Evolutionary conservation across 2,888 invertebrate species (phyloP).

Genomic region (Notocelia uddmanniana): DNA sequence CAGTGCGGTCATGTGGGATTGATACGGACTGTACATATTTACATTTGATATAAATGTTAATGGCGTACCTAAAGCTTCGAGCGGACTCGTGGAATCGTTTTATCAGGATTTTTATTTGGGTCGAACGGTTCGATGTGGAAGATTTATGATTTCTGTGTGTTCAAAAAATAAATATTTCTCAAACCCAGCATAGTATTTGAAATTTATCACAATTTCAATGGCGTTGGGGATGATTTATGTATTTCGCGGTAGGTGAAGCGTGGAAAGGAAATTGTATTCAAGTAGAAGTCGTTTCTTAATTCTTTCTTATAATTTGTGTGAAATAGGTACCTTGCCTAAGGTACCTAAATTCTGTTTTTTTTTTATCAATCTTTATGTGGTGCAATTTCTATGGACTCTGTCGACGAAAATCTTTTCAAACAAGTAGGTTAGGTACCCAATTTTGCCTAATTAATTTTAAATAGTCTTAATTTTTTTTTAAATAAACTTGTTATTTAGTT

Average conservation of each 20-base stretch:
- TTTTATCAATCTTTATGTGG: slow-evolving; percentile 4
- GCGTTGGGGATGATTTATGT: slow-evolving; percentile 18
- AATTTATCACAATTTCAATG: slow-evolving; percentile 22
- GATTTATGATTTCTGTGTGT: slow-evolving; percentile 41
- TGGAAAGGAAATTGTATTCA: slow-evolving; percentile 11
- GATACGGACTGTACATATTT: slow-evolving; percentile 62
- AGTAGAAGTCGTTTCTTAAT: neutral
- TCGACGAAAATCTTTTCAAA: no score
- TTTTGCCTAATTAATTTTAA: no score
- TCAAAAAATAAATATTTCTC: slow-evolving; percentile 34
- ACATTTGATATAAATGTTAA: slow-evolving; percentile 75
- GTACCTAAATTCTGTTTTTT: neutral
- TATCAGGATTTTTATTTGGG: slow-evolving; percentile 57
- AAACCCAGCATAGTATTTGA: slow-evolving; percentile 7
- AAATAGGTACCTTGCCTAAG: no score
- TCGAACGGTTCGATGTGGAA: slow-evolving; percentile 46
- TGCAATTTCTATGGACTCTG: no score
- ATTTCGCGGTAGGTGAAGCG: neutral
- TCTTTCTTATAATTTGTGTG: neutral
- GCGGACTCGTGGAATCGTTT: slow-evolving; percentile 64
- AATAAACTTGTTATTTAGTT: no score
- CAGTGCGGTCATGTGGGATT: slow-evolving; percentile 57
- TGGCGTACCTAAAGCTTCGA: slow-evolving; percentile 55
- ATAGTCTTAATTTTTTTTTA: no score
- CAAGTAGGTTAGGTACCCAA: no score